Conservation (phyloP, 30 jellyfish, hydroid and myxozoan genomes). For the Cassiopea andromeda region DNA sequence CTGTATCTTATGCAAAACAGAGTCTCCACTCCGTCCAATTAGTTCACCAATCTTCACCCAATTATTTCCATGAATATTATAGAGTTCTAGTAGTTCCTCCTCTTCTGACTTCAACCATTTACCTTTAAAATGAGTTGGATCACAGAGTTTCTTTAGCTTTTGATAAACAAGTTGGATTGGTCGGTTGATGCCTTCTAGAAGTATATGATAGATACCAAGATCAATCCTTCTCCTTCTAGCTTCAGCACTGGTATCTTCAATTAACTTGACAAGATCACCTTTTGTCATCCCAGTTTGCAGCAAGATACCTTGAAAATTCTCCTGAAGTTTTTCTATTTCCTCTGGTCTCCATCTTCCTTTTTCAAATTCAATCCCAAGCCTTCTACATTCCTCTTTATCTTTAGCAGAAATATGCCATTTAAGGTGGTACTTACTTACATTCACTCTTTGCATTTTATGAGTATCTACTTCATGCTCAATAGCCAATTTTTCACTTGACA, state of each 20-base stretch:
- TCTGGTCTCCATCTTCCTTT: conserved; percentile 47
- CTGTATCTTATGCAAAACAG: not conserved
- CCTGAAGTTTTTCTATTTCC: conserved; percentile 33
- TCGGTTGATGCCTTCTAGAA: conserved; percentile 57
- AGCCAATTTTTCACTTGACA: not conserved
- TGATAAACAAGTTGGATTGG: conserved; percentile 11
- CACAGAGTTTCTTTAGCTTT: conserved; percentile 20
- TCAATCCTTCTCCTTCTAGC: conserved; percentile 17
- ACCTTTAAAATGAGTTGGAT: conserved; percentile 51
- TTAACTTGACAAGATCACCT: conserved; percentile 19
- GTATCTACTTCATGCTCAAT: not conserved
- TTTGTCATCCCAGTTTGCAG: not conserved
- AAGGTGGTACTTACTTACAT: not conserved
- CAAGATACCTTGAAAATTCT: not conserved
- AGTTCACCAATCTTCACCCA: conserved; percentile 43
- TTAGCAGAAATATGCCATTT: conserved; percentile 14
- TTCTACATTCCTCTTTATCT: conserved; percentile 28
- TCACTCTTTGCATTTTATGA: not conserved
- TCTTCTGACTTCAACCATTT: conserved; percentile 29
- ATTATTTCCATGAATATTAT: conserved; percentile 26
- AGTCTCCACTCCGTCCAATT: conserved; percentile 38
- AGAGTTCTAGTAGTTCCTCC: not conserved
- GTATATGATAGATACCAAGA: conserved; percentile 21
- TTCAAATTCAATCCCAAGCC: conserved; percentile 38
- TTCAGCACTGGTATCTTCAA: not conserved